A percentile compares a stretch with the other conserved stretches of the same genome.
These are phyloP conservation scores for Carlito syrichta DNA, from an alignment of 2,113 vertebrate species.

Conservation along the genomic window DNA sequence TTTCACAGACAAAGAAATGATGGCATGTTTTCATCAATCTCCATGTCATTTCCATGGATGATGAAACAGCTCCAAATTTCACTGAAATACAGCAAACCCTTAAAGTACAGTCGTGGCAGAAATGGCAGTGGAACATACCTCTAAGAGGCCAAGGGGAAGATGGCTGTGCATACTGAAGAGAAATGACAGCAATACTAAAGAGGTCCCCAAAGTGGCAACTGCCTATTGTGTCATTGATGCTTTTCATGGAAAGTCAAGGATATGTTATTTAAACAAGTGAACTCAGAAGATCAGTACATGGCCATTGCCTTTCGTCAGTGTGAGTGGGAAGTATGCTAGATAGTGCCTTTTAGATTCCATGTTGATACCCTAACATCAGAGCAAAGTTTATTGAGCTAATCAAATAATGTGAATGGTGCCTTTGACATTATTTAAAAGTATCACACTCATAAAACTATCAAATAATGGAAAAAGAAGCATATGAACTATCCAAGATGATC, in stretches of 20 bases:
- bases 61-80: not conserved
- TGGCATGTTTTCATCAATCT: not conserved
- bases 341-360: not conserved
- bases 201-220: not conserved
- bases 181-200: not conserved
- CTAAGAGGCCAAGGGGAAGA: not conserved
- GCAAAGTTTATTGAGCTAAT: not conserved
- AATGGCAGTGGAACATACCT: not conserved
- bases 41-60: not conserved
- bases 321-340: not conserved
- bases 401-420: not conserved
- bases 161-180: not conserved
- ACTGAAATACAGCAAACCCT: not conserved
- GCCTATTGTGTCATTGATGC: not conserved
- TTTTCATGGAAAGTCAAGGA: not conserved
- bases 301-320: not conserved
- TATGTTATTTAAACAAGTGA: slow-evolving; percentile 36
- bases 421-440: not conserved
- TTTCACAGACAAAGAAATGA: not conserved
- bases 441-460: not conserved
- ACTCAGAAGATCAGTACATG: not conserved
- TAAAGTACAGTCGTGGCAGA: not conserved
- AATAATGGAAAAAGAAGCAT: not conserved
- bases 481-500: not conserved
- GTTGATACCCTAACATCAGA: not conserved